Evolutionary conservation across 2,797 vertebrate genomes (phyloP).

Genomic region (Gephyroberyx darwinii): DNA sequence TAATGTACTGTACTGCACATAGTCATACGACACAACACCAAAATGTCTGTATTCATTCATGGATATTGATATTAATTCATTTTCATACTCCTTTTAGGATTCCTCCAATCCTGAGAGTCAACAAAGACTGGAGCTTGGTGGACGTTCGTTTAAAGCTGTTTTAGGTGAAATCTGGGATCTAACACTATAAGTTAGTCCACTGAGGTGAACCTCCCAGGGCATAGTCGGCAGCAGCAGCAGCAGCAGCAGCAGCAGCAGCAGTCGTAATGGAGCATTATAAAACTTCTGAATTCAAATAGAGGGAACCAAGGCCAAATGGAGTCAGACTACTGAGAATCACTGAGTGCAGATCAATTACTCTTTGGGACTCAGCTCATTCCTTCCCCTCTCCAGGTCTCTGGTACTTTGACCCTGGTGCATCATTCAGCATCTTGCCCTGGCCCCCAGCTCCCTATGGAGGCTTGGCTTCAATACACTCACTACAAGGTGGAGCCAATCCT

Average conservation of each 20-base stretch:
- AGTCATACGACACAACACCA: constrained; percentile 39
- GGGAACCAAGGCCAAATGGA: constrained; percentile 36
- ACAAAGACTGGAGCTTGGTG: constrained; percentile 12
- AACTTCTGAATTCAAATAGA: constrained; percentile 16
- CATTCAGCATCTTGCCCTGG: constrained; percentile 32
- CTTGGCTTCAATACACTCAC: constrained; percentile 26
- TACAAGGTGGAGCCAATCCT: constrained; percentile 39
- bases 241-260: neutral
- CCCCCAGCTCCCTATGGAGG: constrained; percentile 37
- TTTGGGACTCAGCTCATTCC: constrained; percentile 33
- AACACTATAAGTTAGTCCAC: neutral
- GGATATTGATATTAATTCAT: constrained; percentile 6
- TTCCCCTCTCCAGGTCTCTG: constrained; percentile 40
- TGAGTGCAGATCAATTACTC: constrained; percentile 54
- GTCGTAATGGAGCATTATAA: neutral
- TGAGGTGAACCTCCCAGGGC: constrained; percentile 31
- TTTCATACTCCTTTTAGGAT: constrained; percentile 6
- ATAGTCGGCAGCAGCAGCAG: constrained; percentile 7
- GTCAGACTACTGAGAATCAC: constrained; percentile 44
- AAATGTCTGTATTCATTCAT: constrained; percentile 34
- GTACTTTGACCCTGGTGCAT: constrained; percentile 60
- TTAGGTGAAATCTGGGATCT: constrained; percentile 42
- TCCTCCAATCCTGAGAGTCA: neutral
- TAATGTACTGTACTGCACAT: constrained; percentile 27
- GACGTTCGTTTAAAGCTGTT: constrained; percentile 40